Base-by-base conservation (phyloP, 2,797 vertebrate species). In the Meda fulgida region DNA sequence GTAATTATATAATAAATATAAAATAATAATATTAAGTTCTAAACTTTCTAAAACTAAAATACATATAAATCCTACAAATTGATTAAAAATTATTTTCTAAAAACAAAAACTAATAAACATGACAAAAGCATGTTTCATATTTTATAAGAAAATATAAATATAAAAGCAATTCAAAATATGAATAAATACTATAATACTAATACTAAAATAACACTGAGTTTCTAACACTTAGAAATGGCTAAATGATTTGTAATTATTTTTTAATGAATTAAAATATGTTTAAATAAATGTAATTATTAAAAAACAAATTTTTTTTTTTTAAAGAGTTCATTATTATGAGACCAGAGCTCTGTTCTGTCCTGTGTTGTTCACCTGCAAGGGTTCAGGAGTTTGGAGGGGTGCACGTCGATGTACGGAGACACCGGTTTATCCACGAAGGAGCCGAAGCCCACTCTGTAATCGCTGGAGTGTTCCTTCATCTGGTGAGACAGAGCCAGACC, bases 391-490 rank as follows among this genome's bases (percentile, higher is more conserved):
- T 97, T 98, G 3, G 97, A 96, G 29, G 98, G 98, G 88, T 99
- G 97, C 85, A 98, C 97, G 73, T 96, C 97, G 84, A 99, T 99
- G 90, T 97, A 99, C 1, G 98, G 98, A 19, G 98, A 98, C n/a
- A 99, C 97, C 0, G 98, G 98, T 90, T 99, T 99, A 94, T 99
- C 98, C 89, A 99, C 98, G 29, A 99, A 99, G 0, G 98, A 99
- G 88, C 98, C 98, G 82, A 99, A 99, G 84, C 98, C 98, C 86
- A 99, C 94, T 91, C 95, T 95, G 90, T 99, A 97, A 93, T 99
- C 97, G 60, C 93, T 96, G 86, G 98, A 97, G 93, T 98, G 95
- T 86, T 96, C 94, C 3, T 88, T 94, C 98, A 99, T 99, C 83
- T 96, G 97, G 80, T 95, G 96, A 81, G 97, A 98, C 89, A 99